phyloP scores from a whole-genome alignment of 2,888 invertebrate genomes.

The Apamea epomidion region DNA sequence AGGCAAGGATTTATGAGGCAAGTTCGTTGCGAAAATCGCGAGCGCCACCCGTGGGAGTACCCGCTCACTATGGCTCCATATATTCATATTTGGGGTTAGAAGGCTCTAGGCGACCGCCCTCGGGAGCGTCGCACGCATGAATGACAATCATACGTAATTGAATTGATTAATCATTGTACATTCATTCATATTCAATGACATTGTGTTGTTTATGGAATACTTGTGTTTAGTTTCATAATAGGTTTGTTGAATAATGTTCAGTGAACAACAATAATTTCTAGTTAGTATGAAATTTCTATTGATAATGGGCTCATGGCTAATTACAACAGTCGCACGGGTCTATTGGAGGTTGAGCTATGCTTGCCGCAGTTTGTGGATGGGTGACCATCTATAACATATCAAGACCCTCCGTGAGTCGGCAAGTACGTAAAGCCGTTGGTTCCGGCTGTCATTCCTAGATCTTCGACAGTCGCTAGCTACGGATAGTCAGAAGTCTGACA shows the following conservation, averaged over 20 bases:
- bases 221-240: conserved; percentile 19
- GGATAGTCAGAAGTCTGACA: not conserved
- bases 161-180: conserved; percentile 66
- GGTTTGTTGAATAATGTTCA: conserved; percentile 14
- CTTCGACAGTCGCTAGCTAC: too few relatives aligned
- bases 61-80: conserved; percentile 82
- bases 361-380: not conserved
- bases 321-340: not conserved
- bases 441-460: not conserved
- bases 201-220: conserved; percentile 9
- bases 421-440: not conserved
- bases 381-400: not conserved
- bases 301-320: not conserved
- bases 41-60: conserved; percentile 79
- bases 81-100: conserved; percentile 86
- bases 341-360: too few relatives aligned
- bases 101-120: conserved; percentile 62
- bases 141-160: conserved; percentile 72
- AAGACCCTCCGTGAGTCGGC: not conserved
- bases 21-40: conserved; percentile 87
- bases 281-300: not conserved
- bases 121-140: conserved; percentile 65
- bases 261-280: conserved; percentile 5
- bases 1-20: conserved; percentile 89
- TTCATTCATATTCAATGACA: conserved; percentile 61